These are phyloP conservation scores for Carcinoscorpius rotundicauda DNA, from an alignment of 1,140 invertebrate species.

Conservation along the genomic window DNA sequence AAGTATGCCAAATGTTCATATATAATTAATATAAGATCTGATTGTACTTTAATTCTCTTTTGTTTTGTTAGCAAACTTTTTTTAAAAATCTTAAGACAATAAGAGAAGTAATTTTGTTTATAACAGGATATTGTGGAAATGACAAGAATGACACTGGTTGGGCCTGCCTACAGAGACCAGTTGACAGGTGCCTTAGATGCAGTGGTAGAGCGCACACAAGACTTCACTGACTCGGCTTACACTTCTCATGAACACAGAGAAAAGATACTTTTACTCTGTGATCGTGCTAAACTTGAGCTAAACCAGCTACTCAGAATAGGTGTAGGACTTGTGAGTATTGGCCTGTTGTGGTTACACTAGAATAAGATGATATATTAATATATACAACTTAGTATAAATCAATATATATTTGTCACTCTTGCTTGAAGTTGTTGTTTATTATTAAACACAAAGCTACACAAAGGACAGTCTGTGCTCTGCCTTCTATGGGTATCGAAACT, in stretches of 20 bases:
- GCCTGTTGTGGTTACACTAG: too few relatives aligned
- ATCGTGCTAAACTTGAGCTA: constrained; percentile 70
- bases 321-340: constrained; percentile 57
- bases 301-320: constrained; percentile 73
- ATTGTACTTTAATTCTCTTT: neutral
- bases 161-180: constrained; percentile 52
- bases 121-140: constrained; percentile 60
- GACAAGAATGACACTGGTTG: constrained; percentile 51
- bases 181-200: constrained; percentile 71
- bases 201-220: constrained; percentile 79
- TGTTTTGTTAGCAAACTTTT: neutral
- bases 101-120: neutral
- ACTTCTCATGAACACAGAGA: constrained; percentile 94
- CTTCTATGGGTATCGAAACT: too few relatives aligned
- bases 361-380: too few relatives aligned
- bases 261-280: constrained; percentile 80
- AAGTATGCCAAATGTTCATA: too few relatives aligned
- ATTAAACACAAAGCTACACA: too few relatives aligned
- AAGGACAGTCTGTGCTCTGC: too few relatives aligned
- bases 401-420: constrained; percentile 5
- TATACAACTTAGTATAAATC: too few relatives aligned
- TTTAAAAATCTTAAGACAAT: neutral
- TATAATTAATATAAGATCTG: neutral
- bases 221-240: constrained; percentile 98
- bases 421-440: neutral